Conservation (phyloP, 1,140 invertebrate genomes). For the Penaeus vannamei region DNA sequence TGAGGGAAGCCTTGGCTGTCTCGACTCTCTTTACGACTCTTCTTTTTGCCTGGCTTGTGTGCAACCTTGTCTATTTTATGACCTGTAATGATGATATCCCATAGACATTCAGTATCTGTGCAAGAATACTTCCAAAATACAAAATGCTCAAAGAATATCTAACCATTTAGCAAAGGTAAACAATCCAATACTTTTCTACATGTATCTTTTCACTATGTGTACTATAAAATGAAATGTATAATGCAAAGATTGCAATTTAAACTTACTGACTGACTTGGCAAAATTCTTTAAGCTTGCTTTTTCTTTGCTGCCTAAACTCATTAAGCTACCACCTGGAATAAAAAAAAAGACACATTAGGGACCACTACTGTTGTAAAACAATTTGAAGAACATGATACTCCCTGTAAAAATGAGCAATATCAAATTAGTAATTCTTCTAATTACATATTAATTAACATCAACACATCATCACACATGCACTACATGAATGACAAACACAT, state of each 20-base stretch:
- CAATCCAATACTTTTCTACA: no score
- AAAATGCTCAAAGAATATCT: no score
- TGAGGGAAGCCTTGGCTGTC: conserved; percentile 48
- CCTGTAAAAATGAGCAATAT: no score
- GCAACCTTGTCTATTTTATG: conserved; percentile 52
- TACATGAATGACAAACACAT: neutral
- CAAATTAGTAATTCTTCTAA: no score
- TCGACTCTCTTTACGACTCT: conserved; percentile 27
- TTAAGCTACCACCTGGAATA: conserved; percentile 57
- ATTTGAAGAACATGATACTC: no score
- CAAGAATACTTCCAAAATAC: no score
- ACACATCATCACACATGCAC: neutral
- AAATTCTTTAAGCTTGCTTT: conserved; percentile 58
- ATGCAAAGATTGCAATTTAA: neutral
- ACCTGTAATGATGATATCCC: neutral
- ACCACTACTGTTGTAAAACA: no score
- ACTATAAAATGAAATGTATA: neutral
- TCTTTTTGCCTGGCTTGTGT: conserved; percentile 54
- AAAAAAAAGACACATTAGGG: neutral
- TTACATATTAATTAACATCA: neutral
- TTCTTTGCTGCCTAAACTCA: conserved; percentile 58
- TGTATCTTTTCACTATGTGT: no score
- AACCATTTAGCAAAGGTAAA: no score
- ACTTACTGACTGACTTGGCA: conserved; percentile 61
- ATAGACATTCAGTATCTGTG: no score